Conservation (phyloP, 1,140 invertebrate species). For the Ceratina calcarata region DNA sequence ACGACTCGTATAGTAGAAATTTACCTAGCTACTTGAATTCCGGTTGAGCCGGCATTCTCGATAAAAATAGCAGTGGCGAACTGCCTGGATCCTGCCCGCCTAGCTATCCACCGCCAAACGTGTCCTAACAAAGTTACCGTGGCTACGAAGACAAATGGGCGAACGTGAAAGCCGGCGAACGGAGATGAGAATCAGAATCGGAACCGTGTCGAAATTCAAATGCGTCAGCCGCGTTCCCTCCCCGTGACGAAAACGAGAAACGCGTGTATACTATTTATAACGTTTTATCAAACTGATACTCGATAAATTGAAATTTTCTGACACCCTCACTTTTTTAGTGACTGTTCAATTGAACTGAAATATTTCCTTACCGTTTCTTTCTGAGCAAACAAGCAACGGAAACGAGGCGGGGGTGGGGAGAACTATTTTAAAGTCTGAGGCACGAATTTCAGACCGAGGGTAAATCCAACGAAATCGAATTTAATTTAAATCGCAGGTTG, state of each 20-base stretch:
- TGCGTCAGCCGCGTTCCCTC: not conserved
- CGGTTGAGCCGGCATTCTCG: not conserved
- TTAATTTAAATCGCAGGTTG: not conserved
- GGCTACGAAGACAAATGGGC: constrained; percentile 34
- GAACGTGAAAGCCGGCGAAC: not conserved
- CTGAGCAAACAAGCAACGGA: too few species aligned
- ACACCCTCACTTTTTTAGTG: too few species aligned
- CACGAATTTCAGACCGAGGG: too few species aligned
- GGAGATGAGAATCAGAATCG: constrained; percentile 34
- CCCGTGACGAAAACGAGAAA: not conserved
- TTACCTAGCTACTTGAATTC: not conserved
- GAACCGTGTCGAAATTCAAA: constrained; percentile 36
- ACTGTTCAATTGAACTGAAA: too few species aligned
- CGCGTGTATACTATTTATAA: not conserved
- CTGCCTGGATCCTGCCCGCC: too few species aligned
- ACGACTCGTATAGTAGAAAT: not conserved
- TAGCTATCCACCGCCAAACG: not conserved
- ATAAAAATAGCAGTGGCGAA: not conserved
- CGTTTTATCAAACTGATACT: too few species aligned
- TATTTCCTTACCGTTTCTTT: too few species aligned
- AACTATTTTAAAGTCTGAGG: too few species aligned
- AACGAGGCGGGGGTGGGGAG: too few species aligned
- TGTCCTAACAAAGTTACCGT: constrained; percentile 13
- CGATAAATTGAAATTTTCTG: not conserved
- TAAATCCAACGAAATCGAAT: not conserved